phyloP scores from a whole-genome alignment of 2,113 vertebrate genomes.

The Alexandromys fortis region DNA sequence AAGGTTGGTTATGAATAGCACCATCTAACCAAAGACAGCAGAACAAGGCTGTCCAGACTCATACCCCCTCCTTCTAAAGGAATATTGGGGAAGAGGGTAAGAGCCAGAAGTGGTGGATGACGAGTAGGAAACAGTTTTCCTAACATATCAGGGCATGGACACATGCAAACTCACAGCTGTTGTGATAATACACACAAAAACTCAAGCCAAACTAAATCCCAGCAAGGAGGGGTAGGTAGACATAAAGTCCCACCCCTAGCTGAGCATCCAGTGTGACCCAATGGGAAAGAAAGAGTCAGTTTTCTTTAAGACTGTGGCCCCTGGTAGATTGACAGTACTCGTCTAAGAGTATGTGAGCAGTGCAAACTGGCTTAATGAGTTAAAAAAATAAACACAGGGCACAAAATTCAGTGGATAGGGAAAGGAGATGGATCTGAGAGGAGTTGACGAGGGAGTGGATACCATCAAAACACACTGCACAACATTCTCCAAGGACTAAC shows the following conservation, averaged over 20 bases:
- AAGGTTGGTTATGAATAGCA: background rate
- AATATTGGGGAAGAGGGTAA: background rate
- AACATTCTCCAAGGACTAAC: background rate
- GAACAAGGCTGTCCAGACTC: slow-evolving; percentile 30
- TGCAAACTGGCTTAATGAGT: background rate
- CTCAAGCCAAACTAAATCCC: background rate
- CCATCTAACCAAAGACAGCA: background rate
- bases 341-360: background rate
- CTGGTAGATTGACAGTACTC: background rate
- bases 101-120: background rate
- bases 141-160: background rate
- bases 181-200: background rate
- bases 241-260: background rate
- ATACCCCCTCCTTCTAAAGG: background rate
- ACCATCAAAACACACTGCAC: background rate
- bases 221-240: background rate
- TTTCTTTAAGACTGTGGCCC: background rate
- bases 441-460: background rate
- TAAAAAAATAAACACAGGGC: background rate
- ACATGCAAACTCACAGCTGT: background rate
- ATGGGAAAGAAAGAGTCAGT: background rate
- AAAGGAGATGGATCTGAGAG: background rate
- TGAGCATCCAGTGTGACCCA: too few relatives aligned
- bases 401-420: background rate
- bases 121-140: background rate